phyloP scores from a whole-genome alignment of 2,797 vertebrate species.

The Enoplosus armatus region DNA sequence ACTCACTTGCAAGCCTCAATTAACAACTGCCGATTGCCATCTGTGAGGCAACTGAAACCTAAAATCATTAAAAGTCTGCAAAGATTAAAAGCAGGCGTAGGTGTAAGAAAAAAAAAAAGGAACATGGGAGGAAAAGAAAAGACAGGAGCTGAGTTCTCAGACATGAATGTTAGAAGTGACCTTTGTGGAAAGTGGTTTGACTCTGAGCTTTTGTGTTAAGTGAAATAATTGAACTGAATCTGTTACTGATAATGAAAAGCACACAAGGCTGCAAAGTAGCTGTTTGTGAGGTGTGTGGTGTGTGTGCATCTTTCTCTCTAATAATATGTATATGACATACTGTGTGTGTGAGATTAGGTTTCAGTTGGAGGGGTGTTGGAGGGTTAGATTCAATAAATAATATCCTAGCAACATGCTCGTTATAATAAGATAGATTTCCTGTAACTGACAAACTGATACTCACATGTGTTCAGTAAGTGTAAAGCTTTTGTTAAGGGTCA shows the following conservation, averaged over 20 bases:
- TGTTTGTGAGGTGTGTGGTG: neutral
- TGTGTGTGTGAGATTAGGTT: neutral
- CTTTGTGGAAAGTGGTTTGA: conserved; percentile 16
- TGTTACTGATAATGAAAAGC: neutral
- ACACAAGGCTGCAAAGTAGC: neutral
- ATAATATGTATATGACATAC: neutral
- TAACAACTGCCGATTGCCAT: conserved; percentile 59
- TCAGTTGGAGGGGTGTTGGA: neutral
- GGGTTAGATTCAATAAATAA: conserved; percentile 36
- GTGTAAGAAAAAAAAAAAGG: neutral
- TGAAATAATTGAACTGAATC: conserved; percentile 4
- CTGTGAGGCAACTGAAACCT: conserved; percentile 50
- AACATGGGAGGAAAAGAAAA: neutral
- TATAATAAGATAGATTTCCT: conserved; percentile 37
- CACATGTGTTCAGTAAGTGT: neutral
- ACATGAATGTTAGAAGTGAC: conserved; percentile 43
- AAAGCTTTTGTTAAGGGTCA: conserved; percentile 1
- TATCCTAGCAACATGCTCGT: conserved; percentile 55
- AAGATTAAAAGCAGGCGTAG: conserved; percentile 48
- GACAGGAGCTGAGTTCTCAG: conserved; percentile 3
- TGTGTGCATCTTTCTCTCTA: neutral
- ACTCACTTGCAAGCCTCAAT: conserved; percentile 57
- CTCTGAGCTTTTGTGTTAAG: conserved; percentile 13
- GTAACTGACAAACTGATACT: conserved; percentile 31
- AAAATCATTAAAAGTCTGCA: conserved; percentile 59